These are phyloP conservation scores for Hydrozoanthus tunicans DNA, from an alignment of 64 coral and sea anemone genomes.

Conservation along the genomic window DNA sequence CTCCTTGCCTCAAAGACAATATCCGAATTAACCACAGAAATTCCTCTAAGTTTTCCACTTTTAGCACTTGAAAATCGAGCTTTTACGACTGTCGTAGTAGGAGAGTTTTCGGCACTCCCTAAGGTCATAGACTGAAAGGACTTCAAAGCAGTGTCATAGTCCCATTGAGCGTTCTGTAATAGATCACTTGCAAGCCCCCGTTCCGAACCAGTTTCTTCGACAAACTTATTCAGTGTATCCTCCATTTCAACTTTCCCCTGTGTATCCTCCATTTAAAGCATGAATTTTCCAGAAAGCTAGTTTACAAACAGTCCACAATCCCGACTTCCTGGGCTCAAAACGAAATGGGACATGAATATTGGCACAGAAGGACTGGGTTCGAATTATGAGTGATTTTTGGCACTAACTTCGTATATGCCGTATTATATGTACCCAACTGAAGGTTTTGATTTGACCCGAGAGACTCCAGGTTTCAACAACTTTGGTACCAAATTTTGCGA, in stretches of 20 bases:
- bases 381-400: neutral
- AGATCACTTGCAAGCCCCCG: slow-evolving; percentile 78
- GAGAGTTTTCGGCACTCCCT: slow-evolving; percentile 36
- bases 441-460: too few species aligned
- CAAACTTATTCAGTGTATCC: slow-evolving; percentile 69
- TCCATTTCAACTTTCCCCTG: slow-evolving; percentile 61
- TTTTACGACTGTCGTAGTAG: neutral
- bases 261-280: neutral
- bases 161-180: slow-evolving; percentile 67
- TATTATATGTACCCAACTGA: too few species aligned
- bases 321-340: neutral
- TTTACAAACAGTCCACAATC: neutral
- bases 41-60: slow-evolving; percentile 70
- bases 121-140: slow-evolving; percentile 76
- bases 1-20: slow-evolving; percentile 80
- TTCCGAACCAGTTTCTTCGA: slow-evolving; percentile 81
- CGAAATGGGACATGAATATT: neutral
- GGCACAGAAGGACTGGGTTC: neutral
- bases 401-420: slow-evolving; percentile 8
- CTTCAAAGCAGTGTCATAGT: slow-evolving; percentile 68
- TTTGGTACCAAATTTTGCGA: too few species aligned
- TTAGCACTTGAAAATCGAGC: slow-evolving; percentile 3
- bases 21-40: slow-evolving; percentile 91
- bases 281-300: neutral
- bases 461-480: too few species aligned